Conservation (phyloP, 2,888 invertebrate species). For the Tuberolachnus salignus region DNA sequence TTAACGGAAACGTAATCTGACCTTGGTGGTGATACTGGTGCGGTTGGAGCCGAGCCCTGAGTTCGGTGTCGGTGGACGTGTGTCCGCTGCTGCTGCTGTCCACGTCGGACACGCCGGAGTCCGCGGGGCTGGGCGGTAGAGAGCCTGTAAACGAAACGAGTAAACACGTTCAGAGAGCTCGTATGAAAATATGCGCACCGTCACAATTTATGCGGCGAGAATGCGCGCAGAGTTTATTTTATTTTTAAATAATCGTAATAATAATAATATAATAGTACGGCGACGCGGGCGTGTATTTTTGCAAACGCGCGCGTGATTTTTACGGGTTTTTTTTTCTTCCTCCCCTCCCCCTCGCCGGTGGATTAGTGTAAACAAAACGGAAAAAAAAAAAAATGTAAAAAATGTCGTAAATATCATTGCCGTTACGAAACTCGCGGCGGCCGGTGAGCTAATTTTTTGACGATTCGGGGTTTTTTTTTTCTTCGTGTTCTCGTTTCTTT, state of each 20-base stretch:
- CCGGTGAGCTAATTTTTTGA: conserved; percentile 1
- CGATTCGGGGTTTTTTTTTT: too few relatives aligned
- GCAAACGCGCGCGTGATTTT: neutral
- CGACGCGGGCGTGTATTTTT: too few relatives aligned
- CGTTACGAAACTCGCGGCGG: neutral
- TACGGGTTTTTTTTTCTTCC: neutral
- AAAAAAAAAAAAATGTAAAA: neutral
- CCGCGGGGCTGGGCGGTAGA: conserved; percentile 94
- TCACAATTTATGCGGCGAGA: too few relatives aligned
- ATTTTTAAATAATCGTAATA: neutral
- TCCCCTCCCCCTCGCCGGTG: too few relatives aligned
- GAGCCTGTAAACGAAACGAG: conserved; percentile 73
- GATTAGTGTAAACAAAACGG: neutral
- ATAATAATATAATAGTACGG: too few relatives aligned
- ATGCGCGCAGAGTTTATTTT: neutral
- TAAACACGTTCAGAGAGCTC: conserved; percentile 59
- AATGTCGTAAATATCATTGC: neutral
- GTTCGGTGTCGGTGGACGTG: conserved; percentile 74
- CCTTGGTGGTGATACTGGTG: conserved; percentile 58
- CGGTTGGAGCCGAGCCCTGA: conserved; percentile 85
- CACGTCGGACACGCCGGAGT: conserved; percentile 96
- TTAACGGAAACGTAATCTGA: conserved; percentile 44
- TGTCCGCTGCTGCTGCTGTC: conserved; percentile 79
- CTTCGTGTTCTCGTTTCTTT: too few relatives aligned
- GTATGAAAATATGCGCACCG: neutral